phyloP scores from a whole-genome alignment of 2,797 vertebrate species.

The Pseudotriccus pelzelni region DNA sequence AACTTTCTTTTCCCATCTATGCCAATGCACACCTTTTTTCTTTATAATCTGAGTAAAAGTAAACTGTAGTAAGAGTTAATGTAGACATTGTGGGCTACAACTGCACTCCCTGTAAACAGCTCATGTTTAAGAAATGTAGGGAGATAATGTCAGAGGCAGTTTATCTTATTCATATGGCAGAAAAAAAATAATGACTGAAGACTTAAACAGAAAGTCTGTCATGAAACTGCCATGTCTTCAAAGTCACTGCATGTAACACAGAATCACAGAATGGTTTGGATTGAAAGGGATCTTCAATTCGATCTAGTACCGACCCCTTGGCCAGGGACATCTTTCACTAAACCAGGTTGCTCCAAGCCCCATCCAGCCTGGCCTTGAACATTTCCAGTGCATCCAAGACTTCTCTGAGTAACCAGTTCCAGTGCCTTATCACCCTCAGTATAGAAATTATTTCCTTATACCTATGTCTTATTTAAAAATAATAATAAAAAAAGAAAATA shows the following conservation, averaged over 20 bases:
- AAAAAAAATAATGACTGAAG: not conserved
- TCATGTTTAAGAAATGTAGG: not conserved
- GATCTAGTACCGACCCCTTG: too few relatives aligned
- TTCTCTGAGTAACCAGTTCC: not conserved
- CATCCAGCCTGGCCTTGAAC: not conserved
- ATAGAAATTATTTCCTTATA: not conserved
- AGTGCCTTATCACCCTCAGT: not conserved
- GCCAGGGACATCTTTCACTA: not conserved
- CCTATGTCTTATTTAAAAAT: not conserved
- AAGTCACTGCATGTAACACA: not conserved
- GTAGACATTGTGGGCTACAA: not conserved
- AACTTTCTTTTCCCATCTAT: not conserved
- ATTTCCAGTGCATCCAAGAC: not conserved
- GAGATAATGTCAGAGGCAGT: not conserved
- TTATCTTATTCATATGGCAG: not conserved
- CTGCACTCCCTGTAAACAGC: not conserved
- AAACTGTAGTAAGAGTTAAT: not conserved
- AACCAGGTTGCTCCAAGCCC: not conserved
- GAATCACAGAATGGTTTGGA: not conserved
- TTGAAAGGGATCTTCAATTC: fast-evolving
- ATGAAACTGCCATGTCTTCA: not conserved
- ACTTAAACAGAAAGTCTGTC: not conserved
- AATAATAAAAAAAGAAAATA: not conserved
- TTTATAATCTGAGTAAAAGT: not conserved
- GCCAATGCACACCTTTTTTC: not conserved